Conservation (phyloP, 2,888 invertebrate genomes). For the Ametastegia equiseti region DNA sequence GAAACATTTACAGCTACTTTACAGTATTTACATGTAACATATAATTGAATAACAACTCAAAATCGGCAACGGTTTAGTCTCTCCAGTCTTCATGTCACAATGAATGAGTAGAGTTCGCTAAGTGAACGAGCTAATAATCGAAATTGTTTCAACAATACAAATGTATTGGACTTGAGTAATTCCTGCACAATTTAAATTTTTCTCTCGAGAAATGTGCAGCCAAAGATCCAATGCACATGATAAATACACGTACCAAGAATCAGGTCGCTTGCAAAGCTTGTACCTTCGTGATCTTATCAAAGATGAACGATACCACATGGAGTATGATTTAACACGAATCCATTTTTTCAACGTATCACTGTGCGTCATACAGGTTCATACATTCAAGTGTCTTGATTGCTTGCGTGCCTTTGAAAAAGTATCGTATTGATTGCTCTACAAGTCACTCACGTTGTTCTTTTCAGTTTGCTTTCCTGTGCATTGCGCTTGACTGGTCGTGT, state of each 20-base stretch:
- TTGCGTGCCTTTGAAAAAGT: no score
- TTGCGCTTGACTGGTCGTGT: no score
- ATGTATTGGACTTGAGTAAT: neutral
- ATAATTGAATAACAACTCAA: constrained; percentile 55
- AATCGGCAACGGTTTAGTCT: constrained; percentile 45
- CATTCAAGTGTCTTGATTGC: no score
- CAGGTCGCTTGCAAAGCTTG: neutral
- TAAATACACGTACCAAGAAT: neutral
- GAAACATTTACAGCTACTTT: constrained; percentile 59
- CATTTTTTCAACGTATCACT: no score
- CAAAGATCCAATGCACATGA: neutral
- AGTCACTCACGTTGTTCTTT: no score
- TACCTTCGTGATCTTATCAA: neutral
- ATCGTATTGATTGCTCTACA: no score
- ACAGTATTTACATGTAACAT: constrained; percentile 57
- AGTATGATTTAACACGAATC: no score
- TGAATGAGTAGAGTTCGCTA: constrained; percentile 40
- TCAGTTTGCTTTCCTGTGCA: no score
- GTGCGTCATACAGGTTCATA: no score
- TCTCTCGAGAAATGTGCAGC: neutral
- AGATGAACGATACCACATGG: neutral
- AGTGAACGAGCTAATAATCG: constrained; percentile 2
- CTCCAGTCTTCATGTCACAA: constrained; percentile 36
- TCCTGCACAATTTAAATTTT: neutral
- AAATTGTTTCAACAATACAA: neutral